Base-by-base conservation (phyloP, 1,140 invertebrate genomes). In the Halesus radiatus region DNA sequence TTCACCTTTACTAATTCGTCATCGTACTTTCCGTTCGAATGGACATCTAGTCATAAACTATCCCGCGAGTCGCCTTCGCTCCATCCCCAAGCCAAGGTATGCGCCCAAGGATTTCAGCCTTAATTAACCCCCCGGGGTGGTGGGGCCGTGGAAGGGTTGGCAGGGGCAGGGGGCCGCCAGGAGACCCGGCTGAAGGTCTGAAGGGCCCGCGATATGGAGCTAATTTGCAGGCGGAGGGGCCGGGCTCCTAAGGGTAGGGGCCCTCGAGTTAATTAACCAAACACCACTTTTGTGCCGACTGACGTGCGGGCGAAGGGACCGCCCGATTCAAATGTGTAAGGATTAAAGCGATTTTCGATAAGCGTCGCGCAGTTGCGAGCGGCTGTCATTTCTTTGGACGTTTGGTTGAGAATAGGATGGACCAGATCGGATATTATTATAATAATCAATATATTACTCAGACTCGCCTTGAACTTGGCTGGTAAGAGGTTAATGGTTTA, bases 231-330 rank as follows among this genome's bases (percentile, higher is more conserved):
- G 68, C 76, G 60, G n/a, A 66, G 64, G 54, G 56, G 79, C 50
- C 58, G 45, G 32, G 26, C 66, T 32, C 16, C 53, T n/a, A 22
- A 56, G 76, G 80, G 80, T 54, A 66, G 75, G 50, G 66, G 66
- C 52, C 68, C 81, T 79, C 66, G 66, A 83, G 56, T 83, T 83
- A 83, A 83, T 83, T 83, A 83, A 83, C 82, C 80, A 83, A 83
- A 81, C 82, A 83, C 76, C 82, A 76, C 73, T 74, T 81, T 80
- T 76, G 82, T 80, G 64, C 81, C 68, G 78, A 75, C 53, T 80
- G 81, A 82, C 81, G 78, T 77, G 72, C 70, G 72, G 68, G 52
- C 22, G 68, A 52, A 50, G 68, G 45, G 68, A 52, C 64, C 15
- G 22, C 32, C 32, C 10, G 66, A 16, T 3, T 20, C 22, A 23